These are phyloP conservation scores for Crossocerus cetratus DNA, from an alignment of 2,888 invertebrate species.

Conservation along the genomic window DNA sequence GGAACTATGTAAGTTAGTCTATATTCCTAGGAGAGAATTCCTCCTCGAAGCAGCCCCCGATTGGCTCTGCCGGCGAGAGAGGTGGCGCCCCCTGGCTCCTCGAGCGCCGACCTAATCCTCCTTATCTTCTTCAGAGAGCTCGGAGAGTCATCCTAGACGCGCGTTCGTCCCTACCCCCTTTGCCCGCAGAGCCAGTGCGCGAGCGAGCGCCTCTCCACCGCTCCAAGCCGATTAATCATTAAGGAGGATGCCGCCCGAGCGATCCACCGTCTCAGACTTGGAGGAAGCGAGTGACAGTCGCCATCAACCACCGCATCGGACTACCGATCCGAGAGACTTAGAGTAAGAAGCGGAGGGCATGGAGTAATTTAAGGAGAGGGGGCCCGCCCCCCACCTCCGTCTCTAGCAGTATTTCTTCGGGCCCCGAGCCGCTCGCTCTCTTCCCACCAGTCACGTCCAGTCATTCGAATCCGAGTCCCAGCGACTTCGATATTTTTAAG, in stretches of 20 bases:
- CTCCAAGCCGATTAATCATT: slow-evolving; percentile 23
- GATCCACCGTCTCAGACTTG: slow-evolving; percentile 14
- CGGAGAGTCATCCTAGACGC: too few relatives aligned
- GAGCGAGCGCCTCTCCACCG: background rate
- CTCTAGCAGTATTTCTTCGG: slow-evolving; percentile 18
- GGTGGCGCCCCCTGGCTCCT: too few relatives aligned
- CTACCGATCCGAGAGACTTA: slow-evolving; percentile 12
- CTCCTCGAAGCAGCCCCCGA: too few relatives aligned
- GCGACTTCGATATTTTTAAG: too few relatives aligned
- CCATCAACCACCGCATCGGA: slow-evolving; percentile 21
- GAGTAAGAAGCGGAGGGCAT: background rate
- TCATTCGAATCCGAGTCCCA: background rate
- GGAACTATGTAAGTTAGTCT: too few relatives aligned
- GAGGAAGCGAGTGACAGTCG: slow-evolving; percentile 6
- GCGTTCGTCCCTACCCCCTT: too few relatives aligned
- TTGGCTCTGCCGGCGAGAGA: too few relatives aligned
- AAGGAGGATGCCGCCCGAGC: slow-evolving; percentile 38
- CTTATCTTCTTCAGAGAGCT: too few relatives aligned
- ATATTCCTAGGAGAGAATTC: too few relatives aligned
- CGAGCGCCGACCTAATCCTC: too few relatives aligned
- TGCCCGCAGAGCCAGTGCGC: too few relatives aligned
- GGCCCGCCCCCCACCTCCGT: slow-evolving; percentile 20
- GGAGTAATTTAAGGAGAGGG: slow-evolving; percentile 1
- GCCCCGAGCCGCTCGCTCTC: background rate
- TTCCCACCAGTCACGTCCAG: slow-evolving; percentile 2